Evolutionary conservation across 53 echinoderm and acorn worm genomes (phyloP).

Genomic region (Actinopyga echinites): DNA sequence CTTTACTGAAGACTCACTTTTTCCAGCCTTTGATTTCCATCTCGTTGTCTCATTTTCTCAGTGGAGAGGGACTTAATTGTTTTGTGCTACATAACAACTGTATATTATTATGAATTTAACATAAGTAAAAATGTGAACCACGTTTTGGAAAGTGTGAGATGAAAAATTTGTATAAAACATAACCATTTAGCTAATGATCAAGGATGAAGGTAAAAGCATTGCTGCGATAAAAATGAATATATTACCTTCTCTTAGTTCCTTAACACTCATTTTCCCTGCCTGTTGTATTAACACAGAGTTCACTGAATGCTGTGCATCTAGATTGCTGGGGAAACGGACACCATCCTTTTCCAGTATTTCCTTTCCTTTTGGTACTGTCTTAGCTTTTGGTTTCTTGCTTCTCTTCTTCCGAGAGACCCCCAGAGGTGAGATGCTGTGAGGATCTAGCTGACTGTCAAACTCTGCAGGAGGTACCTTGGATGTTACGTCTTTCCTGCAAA

Average conservation of each 20-base stretch:
- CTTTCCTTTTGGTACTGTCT: slow-evolving; percentile 37
- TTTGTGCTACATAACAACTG: no score
- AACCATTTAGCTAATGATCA: no score
- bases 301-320: slow-evolving; percentile 86
- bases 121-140: no score
- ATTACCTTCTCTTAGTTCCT: slow-evolving; percentile 90
- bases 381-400: slow-evolving; percentile 52
- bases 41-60: no score
- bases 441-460: slow-evolving; percentile 71
- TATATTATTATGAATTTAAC: no score
- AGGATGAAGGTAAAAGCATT: no score
- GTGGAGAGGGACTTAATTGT: no score
- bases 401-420: slow-evolving; percentile 78
- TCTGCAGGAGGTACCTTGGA: slow-evolving; percentile 34
- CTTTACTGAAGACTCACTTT: no score
- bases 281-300: slow-evolving; percentile 88
- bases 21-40: no score
- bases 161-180: no score
- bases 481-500: slow-evolving; percentile 51
- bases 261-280: slow-evolving; percentile 85
- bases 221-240: no score
- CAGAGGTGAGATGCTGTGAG: slow-evolving; percentile 90
- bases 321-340: slow-evolving; percentile 75
- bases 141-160: no score
- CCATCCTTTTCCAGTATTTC: slow-evolving; percentile 71